Evolutionary conservation across 2,797 vertebrate species (phyloP).

Genomic region (Epinephelus malabaricus): DNA sequence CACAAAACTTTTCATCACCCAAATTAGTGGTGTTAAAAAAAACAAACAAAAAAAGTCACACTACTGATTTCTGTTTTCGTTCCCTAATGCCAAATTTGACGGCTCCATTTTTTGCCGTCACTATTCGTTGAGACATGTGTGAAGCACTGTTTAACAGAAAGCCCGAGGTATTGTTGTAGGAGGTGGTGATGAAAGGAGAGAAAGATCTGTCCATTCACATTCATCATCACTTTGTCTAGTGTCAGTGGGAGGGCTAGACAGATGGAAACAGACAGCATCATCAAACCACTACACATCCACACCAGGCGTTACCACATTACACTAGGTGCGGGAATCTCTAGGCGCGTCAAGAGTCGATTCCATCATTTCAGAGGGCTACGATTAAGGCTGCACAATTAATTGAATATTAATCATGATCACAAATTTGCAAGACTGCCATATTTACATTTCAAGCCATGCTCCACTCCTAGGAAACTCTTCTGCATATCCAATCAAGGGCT

Average conservation of each 20-base stretch:
- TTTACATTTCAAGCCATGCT: too few relatives aligned
- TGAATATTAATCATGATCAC: too few relatives aligned
- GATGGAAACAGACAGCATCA: slow-evolving; percentile 4
- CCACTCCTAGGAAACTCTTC: too few relatives aligned
- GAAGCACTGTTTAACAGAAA: neutral
- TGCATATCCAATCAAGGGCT: too few relatives aligned
- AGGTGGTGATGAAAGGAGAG: slow-evolving; percentile 24
- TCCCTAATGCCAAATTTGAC: neutral
- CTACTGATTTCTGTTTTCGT: neutral
- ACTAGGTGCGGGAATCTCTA: neutral
- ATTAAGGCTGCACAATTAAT: too few relatives aligned
- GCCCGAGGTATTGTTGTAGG: slow-evolving; percentile 20
- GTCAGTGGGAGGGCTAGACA: slow-evolving; percentile 12
- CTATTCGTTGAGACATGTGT: neutral
- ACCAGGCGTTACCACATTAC: neutral
- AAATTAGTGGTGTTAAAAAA: neutral
- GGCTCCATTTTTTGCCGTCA: neutral
- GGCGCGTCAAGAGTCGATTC: too few relatives aligned
- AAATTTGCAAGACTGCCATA: too few relatives aligned
- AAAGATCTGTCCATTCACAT: slow-evolving; percentile 42
- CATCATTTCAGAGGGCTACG: too few relatives aligned
- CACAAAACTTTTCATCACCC: too few relatives aligned
- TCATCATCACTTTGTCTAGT: slow-evolving; percentile 34
- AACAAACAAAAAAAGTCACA: neutral
- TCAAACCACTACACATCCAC: slow-evolving; percentile 17